Conservation (phyloP, 2,888 invertebrate species). For the Abrostola tripartita region DNA sequence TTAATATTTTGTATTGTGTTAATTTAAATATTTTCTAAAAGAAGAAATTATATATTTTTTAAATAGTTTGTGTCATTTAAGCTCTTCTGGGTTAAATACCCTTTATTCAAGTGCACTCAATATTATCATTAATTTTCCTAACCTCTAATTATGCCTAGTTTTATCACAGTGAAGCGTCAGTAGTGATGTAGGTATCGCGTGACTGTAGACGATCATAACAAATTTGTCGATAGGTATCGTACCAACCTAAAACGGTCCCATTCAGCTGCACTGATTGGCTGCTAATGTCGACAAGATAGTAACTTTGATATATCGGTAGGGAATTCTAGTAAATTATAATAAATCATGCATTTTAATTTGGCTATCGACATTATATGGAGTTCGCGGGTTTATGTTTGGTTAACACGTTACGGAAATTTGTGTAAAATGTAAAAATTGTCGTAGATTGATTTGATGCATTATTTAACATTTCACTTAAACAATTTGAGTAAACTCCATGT, state of each 20-base stretch:
- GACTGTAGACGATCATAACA: conserved; percentile 67
- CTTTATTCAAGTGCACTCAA: conserved; percentile 28
- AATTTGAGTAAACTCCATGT: no score
- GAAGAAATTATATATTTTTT: no score
- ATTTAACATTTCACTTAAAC: background rate
- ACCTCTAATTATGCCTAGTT: conserved; percentile 57
- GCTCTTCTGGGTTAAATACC: conserved; percentile 15
- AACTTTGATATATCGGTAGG: conserved; percentile 58
- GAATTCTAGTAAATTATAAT: conserved; percentile 39
- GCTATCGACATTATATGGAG: conserved; percentile 9
- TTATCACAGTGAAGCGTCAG: conserved; percentile 59
- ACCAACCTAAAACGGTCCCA: conserved; percentile 58
- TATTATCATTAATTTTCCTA: conserved; percentile 50
- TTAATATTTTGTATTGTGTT: no score
- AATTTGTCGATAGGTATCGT: conserved; percentile 72
- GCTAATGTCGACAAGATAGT: conserved; percentile 66
- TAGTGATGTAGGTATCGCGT: conserved; percentile 76
- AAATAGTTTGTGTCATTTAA: no score
- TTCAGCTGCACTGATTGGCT: conserved; percentile 65
- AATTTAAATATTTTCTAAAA: no score
- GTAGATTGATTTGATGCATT: background rate
- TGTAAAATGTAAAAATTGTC: background rate
- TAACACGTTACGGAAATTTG: conserved; percentile 7
- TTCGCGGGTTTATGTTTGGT: conserved; percentile 21
- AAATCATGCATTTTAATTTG: conserved; percentile 46